phyloP scores from a whole-genome alignment of 92 coral and sea anemone genomes.

The Epizoanthus stellaris region DNA sequence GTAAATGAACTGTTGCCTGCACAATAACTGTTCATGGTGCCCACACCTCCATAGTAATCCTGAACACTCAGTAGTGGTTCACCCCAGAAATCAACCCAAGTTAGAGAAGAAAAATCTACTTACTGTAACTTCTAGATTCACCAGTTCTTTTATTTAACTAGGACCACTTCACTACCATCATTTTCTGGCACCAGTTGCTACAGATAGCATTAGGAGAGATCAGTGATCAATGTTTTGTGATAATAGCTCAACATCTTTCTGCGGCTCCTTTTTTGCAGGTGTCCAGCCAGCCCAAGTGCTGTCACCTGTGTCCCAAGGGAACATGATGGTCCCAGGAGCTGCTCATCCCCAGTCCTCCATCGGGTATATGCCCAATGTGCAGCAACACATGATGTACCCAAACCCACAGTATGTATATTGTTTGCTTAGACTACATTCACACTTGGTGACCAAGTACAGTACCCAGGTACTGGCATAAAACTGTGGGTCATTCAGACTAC shows the following conservation, averaged over 20 bases:
- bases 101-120: too few relatives aligned
- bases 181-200: too few relatives aligned
- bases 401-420: slow-evolving; percentile 32
- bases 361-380: slow-evolving; percentile 36
- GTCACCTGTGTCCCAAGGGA: slow-evolving; percentile 34
- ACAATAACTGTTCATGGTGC: too few relatives aligned
- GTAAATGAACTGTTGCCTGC: too few relatives aligned
- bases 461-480: not conserved
- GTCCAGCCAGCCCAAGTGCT: slow-evolving; percentile 35
- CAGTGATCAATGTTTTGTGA: too few relatives aligned
- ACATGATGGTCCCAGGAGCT: slow-evolving; percentile 37
- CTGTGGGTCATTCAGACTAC: not conserved
- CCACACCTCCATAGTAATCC: too few relatives aligned
- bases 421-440: not conserved
- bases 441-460: not conserved
- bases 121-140: too few relatives aligned
- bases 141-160: too few relatives aligned
- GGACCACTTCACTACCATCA: too few relatives aligned
- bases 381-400: slow-evolving; percentile 40
- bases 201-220: too few relatives aligned
- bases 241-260: not conserved
- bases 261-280: not conserved
- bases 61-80: too few relatives aligned
- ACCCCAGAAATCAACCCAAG: too few relatives aligned
- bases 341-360: slow-evolving; percentile 28